Conservation (phyloP, 2,888 invertebrate genomes). For the Biston betularia region DNA sequence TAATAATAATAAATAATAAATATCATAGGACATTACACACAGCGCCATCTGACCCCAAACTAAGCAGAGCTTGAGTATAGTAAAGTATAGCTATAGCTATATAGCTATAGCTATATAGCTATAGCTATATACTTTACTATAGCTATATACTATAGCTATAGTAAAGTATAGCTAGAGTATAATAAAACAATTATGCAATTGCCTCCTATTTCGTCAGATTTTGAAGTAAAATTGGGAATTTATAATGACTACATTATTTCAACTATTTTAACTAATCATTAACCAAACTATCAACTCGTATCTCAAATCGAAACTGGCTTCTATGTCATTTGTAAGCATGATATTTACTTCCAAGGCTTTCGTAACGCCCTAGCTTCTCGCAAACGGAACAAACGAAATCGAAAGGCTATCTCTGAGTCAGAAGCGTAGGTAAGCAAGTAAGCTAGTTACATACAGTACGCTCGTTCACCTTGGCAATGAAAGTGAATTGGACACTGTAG, state of each 20-base stretch:
- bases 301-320: constrained; percentile 22
- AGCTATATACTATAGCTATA: too few relatives aligned
- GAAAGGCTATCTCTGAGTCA: constrained; percentile 83
- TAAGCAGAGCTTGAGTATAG: too few relatives aligned
- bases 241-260: background rate
- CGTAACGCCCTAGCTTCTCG: constrained; percentile 58
- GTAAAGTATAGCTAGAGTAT: too few relatives aligned
- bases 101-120: too few relatives aligned
- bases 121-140: too few relatives aligned
- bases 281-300: constrained; percentile 7
- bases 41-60: too few relatives aligned
- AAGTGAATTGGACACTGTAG: constrained; percentile 75
- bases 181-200: too few relatives aligned
- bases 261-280: constrained; percentile 7
- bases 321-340: constrained; percentile 43
- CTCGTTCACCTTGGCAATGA: constrained; percentile 83
- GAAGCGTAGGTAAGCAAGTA: constrained; percentile 64
- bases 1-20: too few relatives aligned
- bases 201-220: too few relatives aligned
- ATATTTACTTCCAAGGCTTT: constrained; percentile 62
- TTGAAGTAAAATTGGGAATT: too few relatives aligned
- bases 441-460: constrained; percentile 52
- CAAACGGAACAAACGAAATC: constrained; percentile 76
- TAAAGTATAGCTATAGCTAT: too few relatives aligned
- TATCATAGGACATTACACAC: too few relatives aligned